A percentile compares a stretch with the other conserved stretches of the same genome.
Evolutionary conservation across 92 coral and sea anemone species (phyloP).

Genomic region (Porites rus): DNA sequence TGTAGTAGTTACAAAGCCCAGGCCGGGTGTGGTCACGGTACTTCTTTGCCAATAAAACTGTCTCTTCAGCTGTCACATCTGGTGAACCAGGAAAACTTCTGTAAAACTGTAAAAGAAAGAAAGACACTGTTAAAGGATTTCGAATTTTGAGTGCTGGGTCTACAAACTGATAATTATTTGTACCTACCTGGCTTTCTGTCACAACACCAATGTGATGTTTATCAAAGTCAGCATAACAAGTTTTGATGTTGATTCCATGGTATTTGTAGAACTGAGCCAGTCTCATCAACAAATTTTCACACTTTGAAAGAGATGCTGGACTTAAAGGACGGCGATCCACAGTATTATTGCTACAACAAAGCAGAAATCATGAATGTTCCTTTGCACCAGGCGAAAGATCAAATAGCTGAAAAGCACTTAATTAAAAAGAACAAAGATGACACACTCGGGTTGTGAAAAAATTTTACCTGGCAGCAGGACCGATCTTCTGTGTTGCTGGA

Average conservation of each 20-base stretch:
- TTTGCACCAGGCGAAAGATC: not conserved
- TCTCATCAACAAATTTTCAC: slow-evolving; percentile 78
- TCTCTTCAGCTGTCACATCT: slow-evolving; percentile 88
- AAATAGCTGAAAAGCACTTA: too few species aligned
- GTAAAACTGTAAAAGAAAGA: slow-evolving; percentile 68
- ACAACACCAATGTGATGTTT: slow-evolving; percentile 98
- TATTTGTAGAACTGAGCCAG: slow-evolving; percentile 91
- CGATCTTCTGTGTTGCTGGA: slow-evolving; percentile 91
- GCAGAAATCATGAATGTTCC: not conserved
- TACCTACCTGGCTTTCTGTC: slow-evolving; percentile 90
- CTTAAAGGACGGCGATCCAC: slow-evolving; percentile 93
- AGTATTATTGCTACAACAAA: slow-evolving; percentile 55
- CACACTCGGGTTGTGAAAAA: too few species aligned
- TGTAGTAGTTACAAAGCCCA: slow-evolving; percentile 89
- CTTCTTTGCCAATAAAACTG: slow-evolving; percentile 85
- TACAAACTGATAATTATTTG: not conserved
- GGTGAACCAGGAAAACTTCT: slow-evolving; percentile 99
- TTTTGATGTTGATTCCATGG: slow-evolving; percentile 96
- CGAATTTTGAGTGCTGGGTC: not conserved
- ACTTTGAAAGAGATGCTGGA: slow-evolving; percentile 92
- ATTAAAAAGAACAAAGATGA: too few species aligned
- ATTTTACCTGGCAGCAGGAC: slow-evolving; percentile 87
- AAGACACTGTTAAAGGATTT: not conserved
- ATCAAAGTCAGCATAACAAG: slow-evolving; percentile 97
- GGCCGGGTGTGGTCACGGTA: slow-evolving; percentile 88